These are phyloP conservation scores for Sarcophaga carnaria DNA, from an alignment of 2,888 invertebrate genomes.

Conservation along the genomic window DNA sequence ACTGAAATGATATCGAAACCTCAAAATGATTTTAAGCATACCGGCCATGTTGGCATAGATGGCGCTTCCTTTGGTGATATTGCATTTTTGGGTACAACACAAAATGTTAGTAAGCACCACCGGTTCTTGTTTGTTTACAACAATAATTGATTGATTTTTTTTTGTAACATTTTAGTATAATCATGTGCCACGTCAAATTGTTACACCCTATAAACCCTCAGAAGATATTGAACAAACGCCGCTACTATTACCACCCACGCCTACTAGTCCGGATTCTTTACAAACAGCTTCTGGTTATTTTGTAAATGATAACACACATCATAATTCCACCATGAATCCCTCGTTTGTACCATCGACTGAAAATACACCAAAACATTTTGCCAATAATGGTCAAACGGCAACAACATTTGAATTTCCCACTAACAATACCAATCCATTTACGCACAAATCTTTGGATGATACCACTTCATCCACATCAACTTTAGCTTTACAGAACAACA, in stretches of 20 bases:
- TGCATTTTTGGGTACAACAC: constrained; percentile 83
- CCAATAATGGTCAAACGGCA: constrained; percentile 74
- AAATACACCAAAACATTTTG: constrained; percentile 79
- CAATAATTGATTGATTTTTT: background rate
- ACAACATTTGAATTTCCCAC: constrained; percentile 80
- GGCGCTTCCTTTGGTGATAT: constrained; percentile 99
- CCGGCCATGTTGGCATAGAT: constrained; percentile 96
- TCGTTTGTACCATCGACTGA: constrained; percentile 81
- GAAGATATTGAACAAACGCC: constrained; percentile 90
- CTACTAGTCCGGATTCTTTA: constrained; percentile 81
- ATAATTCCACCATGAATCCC: constrained; percentile 80
- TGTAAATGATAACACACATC: constrained; percentile 75
- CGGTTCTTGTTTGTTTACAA: background rate
- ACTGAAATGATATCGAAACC: constrained; percentile 98
- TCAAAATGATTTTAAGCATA: constrained; percentile 98
- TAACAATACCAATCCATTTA: constrained; percentile 80
- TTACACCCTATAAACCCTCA: constrained; percentile 93
- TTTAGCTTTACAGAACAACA: constrained; percentile 79
- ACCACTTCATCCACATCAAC: constrained; percentile 68
- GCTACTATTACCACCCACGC: constrained; percentile 83
- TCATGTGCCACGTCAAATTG: constrained; percentile 93
- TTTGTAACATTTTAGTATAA: constrained; percentile 83
- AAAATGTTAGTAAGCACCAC: constrained; percentile 75
- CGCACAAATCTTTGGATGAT: constrained; percentile 73
- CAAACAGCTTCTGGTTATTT: constrained; percentile 82